Evolutionary conservation across 2,113 vertebrate genomes (phyloP), one percentile per base, ranked within the genome.

Genomic region (Columba livia): DNA sequence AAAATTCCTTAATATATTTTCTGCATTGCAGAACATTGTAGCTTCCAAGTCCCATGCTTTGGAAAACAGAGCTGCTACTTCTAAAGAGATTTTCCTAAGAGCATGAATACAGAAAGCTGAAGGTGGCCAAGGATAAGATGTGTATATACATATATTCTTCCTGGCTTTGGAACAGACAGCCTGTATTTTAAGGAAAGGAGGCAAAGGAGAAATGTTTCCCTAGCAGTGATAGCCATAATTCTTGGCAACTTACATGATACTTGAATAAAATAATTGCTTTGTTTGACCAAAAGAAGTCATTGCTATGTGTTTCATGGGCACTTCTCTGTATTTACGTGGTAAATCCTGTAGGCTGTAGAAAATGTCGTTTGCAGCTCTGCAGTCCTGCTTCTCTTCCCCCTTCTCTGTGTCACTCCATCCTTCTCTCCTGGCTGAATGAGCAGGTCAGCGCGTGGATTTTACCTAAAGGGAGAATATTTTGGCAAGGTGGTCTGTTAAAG

Each of bases 401-500:
- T 44, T 44, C 16, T 17, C 8, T 7, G 1, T 18, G 40, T 21
- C 14, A 1, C 23, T 56, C 48, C 32, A 18, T 40, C 34, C 31
- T 23, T 19, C 54, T 6, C 14, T 1, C 18, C 77, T 50, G 66
- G 7, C 53, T 70, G 44, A 14, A 26, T 1, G 15, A 47, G 50
- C 17, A n/a, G 31, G 23, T 32, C n/a, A 36, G 13, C 0, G 3
- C 1, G 0, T 2, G 34, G 44, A 1, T 6, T 17, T 44, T 2
- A 5, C 17, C 42, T 26, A 4, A 17, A 69, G 42, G 38, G 8
- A 2, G 4, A 24, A 1, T 10, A 2, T 44, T 62, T 23, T 9
- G 26, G 0, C 17, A 3, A 10, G 12, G 2, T 10, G 47, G 2
- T 44, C 42, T 13, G 48, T 26, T 7, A 25, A 28, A 12, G 73